Base-by-base conservation (phyloP, 2,888 invertebrate species). In the Drosophila infuscata region DNA sequence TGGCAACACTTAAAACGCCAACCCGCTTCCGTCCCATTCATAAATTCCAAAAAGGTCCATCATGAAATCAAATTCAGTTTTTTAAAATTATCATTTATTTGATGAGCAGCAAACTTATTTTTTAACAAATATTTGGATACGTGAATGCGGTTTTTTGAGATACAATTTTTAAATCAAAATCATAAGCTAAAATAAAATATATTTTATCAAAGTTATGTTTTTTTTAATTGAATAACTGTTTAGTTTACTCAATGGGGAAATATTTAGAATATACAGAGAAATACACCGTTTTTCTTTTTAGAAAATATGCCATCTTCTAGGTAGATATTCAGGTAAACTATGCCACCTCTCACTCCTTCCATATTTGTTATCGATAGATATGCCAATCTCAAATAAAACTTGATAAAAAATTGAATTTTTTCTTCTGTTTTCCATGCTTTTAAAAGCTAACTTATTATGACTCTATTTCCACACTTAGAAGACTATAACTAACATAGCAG, bases 21-120 rank as follows among this genome's bases (percentile, higher is more conserved):
- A 88, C 80, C 78, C 85, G 82, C 74, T 85, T 88, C 83, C 85
- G 82, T 70, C 67, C 46, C 36, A 70, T 70, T 70, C 70, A 69
- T 32, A 38, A 43, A 38, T 33, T 20, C 29, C 38, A 29, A 30
- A 46, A 38, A 6, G 29, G 8, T 38, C 29, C 56, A 56, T 20
- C 53, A 33, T 54, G 29, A 68, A 33, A 35, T 53, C 36, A 33
- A 68, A 67, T 38, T 33, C 53, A 33, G 29, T 33, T 8, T 15
- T 38, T 38, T 30, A 49, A 29, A 12, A 25, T 35, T 20, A 30
- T 9, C 30, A 66, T 53, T 66, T 46, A 52, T 7, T n/a, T 46
- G 53, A 66, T 36, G 52, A 43, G 43, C 20, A 20, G 0, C 20
- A 11, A 11, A 2, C 2, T 0, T 11, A 17, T 3, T 8, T 0